Evolutionary conservation across 2,797 vertebrate genomes (phyloP).

Genomic region (Hypotaenidia philippensis): DNA sequence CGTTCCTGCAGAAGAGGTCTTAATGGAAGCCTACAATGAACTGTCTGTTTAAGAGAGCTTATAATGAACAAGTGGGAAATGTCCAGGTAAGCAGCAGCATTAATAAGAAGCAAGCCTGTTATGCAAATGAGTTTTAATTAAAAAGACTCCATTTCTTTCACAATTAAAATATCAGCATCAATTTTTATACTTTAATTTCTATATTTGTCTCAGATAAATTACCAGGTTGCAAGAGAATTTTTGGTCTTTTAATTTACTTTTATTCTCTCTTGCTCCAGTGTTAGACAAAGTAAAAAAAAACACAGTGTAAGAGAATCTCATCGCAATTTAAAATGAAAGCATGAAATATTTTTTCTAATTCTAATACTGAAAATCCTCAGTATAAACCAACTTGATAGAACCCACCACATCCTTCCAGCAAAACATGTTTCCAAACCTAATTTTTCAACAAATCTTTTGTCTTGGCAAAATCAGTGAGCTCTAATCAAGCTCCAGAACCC

Average conservation of each 20-base stretch:
- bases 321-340: neutral
- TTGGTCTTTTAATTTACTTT: neutral
- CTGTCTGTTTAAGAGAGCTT: neutral
- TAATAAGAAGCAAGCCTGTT: neutral
- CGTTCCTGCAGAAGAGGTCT: neutral
- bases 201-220: neutral
- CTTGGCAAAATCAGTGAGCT: neutral
- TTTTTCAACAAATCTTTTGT: neutral
- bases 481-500: neutral
- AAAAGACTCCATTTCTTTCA: neutral
- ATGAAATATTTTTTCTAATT: neutral
- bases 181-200: neutral
- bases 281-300: neutral
- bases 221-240: neutral
- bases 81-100: neutral
- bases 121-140: neutral
- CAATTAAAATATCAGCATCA: neutral
- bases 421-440: neutral
- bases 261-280: neutral
- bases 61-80: neutral
- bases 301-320: neutral
- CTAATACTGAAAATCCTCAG: neutral
- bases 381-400: neutral
- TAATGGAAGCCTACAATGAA: neutral
- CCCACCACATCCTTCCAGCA: neutral